Base-by-base conservation (phyloP, 2,797 vertebrate species). In the Ambastaia sidthimunki region DNA sequence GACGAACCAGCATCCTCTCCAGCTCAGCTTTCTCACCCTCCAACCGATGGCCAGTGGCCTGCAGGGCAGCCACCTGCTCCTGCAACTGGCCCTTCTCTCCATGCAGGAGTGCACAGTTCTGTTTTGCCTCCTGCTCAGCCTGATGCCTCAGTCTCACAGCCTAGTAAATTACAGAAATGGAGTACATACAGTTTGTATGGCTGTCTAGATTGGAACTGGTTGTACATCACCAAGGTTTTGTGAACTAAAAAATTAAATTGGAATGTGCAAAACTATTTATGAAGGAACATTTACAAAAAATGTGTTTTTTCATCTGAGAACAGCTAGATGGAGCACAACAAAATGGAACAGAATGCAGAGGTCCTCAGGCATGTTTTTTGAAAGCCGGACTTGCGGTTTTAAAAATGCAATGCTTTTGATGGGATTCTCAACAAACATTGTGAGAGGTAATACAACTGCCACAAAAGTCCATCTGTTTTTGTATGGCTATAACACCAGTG, bases 21-120 rank as follows among this genome's bases (percentile, higher is more conserved):
- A 91, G 76, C 76, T 94, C 92, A 11, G 85, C 87, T 83, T 86
- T 92, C 82, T 94, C 91, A 1, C 78, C 86, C 83, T 92, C 90
- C 2, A 91, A 84, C 54, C 84, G 91, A 0, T 90, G 85, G 44
- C 92, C 66, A 21, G 90, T 82, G 72, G 80, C 85, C 80, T 94
- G 92, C 23, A 95, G 88, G 67, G 7, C 13, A 7, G 48, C 60
- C 54, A 93, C 76, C 79, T 87, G 89, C 62, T 91, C 85, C 67
- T 90, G 90, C 19, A 94, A 86, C 69, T 90, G 87, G 0, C 85
- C 85, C 74, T 83, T 91, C 71, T 92, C 90, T 72, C 69, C 85
- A 71, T 88, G 87, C 79, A 91, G 87, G 74, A 89, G 88, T 7
- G 71, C 63, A 21, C 69, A 63, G 3, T 34, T 57, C 0, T 74